Percentiles rank a stretch among this genome's conserved stretches.
phyloP scores from a whole-genome alignment of 2,888 invertebrate species.

The Hetaerina titia region DNA sequence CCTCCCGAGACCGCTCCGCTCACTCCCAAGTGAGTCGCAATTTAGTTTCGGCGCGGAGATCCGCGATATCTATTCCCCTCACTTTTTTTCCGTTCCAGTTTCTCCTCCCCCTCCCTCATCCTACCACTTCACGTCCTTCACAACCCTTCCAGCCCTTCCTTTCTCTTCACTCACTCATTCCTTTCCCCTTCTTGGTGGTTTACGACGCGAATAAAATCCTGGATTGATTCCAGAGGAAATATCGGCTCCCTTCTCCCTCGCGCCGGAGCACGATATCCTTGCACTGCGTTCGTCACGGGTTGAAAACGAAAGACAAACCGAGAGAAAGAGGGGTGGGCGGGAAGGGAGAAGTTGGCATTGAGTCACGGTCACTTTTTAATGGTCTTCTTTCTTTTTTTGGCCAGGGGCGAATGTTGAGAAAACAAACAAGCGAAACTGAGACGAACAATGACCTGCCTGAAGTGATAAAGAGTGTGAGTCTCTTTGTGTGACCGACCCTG shows the following conservation, averaged over 20 bases:
- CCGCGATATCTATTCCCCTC: no score
- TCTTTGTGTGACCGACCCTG: neutral
- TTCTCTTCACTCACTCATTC: neutral
- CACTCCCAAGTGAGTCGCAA: no score
- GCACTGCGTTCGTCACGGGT: neutral
- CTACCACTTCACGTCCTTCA: neutral
- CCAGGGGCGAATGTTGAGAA: neutral
- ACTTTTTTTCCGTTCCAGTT: neutral
- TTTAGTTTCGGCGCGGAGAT: no score
- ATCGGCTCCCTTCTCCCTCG: neutral
- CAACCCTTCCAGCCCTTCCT: no score
- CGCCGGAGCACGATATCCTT: neutral
- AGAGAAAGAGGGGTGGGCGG: neutral
- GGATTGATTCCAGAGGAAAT: neutral
- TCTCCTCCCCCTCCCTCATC: neutral
- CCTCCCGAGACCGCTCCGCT: no score
- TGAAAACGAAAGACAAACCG: neutral
- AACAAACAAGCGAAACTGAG: neutral
- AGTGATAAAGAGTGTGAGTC: neutral
- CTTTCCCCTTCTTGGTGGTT: neutral
- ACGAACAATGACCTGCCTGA: neutral
- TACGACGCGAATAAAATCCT: neutral
- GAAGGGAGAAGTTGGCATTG: neutral
- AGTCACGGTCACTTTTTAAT: neutral
- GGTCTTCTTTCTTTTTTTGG: neutral